phyloP scores from a whole-genome alignment of 1,140 invertebrate species.

The Choristoneura fumiferana region DNA sequence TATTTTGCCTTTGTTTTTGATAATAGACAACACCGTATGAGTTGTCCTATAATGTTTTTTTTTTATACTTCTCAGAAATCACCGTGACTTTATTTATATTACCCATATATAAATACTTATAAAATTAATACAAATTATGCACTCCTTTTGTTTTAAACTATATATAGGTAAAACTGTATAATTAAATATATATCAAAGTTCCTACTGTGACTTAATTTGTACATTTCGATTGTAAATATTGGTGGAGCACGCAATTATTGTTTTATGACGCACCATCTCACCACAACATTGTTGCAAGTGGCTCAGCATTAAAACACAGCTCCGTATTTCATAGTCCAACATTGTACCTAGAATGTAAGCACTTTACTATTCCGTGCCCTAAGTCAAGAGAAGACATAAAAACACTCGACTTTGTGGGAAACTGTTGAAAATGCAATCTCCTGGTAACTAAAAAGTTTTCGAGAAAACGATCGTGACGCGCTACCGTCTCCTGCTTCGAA shows the following conservation, averaged over 20 bases:
- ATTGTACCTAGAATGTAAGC: conserved; percentile 31
- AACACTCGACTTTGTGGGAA: conserved; percentile 29
- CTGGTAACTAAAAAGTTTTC: conserved; percentile 45
- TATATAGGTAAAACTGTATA: no score
- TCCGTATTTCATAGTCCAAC: conserved; percentile 35
- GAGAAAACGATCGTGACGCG: conserved; percentile 38
- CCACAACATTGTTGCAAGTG: not conserved
- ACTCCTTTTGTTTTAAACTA: no score
- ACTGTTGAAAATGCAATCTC: conserved; percentile 42
- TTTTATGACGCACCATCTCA: not conserved
- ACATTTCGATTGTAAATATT: no score
- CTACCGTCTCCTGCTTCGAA: conserved; percentile 8
- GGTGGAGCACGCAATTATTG: not conserved
- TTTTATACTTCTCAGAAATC: no score
- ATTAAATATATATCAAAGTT: no score
- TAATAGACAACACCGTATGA: no score
- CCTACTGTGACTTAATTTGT: not conserved
- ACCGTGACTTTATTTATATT: no score
- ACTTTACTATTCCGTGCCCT: conserved; percentile 29
- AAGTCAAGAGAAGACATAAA: conserved; percentile 29
- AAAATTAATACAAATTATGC: no score
- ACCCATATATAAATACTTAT: no score
- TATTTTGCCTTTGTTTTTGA: no score
- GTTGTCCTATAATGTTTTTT: no score
- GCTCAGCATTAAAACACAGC: conserved; percentile 35